phyloP scores from a whole-genome alignment of 2,113 vertebrate genomes.

The Sinocyclocheilus grahami region DNA sequence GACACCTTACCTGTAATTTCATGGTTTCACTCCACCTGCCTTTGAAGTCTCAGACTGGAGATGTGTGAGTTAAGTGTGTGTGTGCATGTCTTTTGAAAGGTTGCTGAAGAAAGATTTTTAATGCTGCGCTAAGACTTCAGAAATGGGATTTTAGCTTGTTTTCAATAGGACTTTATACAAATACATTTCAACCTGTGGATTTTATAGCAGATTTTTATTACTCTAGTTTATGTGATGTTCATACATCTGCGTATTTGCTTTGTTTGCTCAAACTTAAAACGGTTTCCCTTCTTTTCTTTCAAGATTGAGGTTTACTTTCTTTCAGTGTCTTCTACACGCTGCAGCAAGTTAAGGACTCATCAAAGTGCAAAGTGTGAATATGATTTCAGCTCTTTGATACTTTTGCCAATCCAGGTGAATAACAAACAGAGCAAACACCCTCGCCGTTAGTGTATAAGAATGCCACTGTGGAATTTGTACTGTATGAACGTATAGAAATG shows the following conservation, averaged over 20 bases:
- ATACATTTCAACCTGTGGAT: neutral
- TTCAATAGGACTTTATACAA: constrained; percentile 15
- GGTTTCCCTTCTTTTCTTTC: constrained; percentile 28
- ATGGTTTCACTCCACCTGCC: constrained; percentile 82
- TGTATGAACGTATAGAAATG: neutral
- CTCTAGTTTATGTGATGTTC: neutral
- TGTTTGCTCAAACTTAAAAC: constrained; percentile 6
- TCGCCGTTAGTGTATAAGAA: neutral
- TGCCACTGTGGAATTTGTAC: neutral
- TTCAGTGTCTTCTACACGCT: constrained; percentile 9
- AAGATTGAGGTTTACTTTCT: neutral
- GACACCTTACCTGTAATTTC: constrained; percentile 85
- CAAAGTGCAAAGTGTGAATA: constrained; percentile 29
- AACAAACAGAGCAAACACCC: neutral
- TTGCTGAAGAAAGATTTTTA: constrained; percentile 41
- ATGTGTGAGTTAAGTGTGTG: constrained; percentile 48
- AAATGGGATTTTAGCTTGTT: constrained; percentile 19
- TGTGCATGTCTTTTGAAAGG: constrained; percentile 20
- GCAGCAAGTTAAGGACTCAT: constrained; percentile 13
- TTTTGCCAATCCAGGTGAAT: constrained; percentile 16
- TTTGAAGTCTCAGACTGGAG: constrained; percentile 79
- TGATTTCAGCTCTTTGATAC: constrained; percentile 21
- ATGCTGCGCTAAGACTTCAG: constrained; percentile 6
- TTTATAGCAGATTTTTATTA: neutral
- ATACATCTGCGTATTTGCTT: constrained; percentile 6